Evolutionary conservation across 2,797 vertebrate species (phyloP), one percentile per base, ranked within the genome.

Genomic region (Sitta carolinensis): DNA sequence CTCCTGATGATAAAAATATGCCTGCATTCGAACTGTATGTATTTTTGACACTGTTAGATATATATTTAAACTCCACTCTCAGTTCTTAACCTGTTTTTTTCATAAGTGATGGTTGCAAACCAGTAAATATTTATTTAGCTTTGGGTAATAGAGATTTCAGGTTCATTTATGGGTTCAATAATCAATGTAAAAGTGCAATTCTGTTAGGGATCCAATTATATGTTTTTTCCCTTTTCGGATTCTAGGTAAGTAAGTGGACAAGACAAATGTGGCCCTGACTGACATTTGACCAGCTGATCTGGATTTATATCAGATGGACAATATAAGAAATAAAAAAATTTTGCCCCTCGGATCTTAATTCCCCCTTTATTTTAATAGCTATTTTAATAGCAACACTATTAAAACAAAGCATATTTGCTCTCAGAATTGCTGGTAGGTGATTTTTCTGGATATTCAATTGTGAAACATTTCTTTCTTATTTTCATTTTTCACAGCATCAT

Each of bases 91-190:
- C 45, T 84, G 61, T 74, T 96, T 91, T 94, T 89, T 77, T 89
- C 70, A 54, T 54, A 94, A 91, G n/a, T 69, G 59, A 62, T 79
- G 40, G 52, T 17, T 74, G 66, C 45, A 84, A 78, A 82, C 54
- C 61, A 96, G 84, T 84, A 92, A 92, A 92, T 94, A 91, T 84
- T 89, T 95, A 76, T 83, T 95, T 94, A 85, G 32, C 82, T 94
- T 89, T 94, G 87, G 96, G 92, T 96, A 96, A 93, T 19, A 55
- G 93, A 94, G 87, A 64, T 89, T 95, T 95, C 84, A 90, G 74
- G 89, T 94, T 94, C 58, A 89, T 94, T 96, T 90, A 68, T 77
- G 52, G 58, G 51, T 91, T 90, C 84, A 85, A 81, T 94, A 97
- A 96, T 95, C 87, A 95, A 30, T 73, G 50, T 82, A 89, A 94